Evolutionary conservation across 2,888 invertebrate genomes (phyloP).

Genomic region (Limenitis camilla): DNA sequence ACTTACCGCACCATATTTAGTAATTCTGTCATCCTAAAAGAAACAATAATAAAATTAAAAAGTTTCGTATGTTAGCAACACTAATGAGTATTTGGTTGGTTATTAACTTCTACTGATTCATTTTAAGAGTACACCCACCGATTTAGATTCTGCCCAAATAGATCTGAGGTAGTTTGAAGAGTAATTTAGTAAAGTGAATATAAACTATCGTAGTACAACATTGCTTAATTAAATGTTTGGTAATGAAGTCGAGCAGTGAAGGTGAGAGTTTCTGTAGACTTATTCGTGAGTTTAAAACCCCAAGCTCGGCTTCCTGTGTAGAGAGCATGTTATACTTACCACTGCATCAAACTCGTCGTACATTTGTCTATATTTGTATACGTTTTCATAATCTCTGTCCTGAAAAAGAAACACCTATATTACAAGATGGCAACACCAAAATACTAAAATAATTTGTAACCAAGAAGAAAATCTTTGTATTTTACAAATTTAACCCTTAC

Average conservation of each 20-base stretch:
- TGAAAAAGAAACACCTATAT: not conserved
- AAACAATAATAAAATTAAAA: not conserved
- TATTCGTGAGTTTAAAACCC: not conserved
- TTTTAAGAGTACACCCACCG: too few relatives aligned
- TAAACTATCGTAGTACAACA: too few relatives aligned
- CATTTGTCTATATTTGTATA: not conserved
- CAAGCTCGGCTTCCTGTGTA: not conserved
- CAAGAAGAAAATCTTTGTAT: too few relatives aligned
- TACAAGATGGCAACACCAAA: not conserved
- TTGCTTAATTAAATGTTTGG: too few relatives aligned
- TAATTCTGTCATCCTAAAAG: not conserved
- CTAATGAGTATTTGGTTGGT: not conserved
- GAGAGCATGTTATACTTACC: not conserved
- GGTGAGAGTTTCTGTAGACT: too few relatives aligned
- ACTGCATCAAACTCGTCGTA: not conserved
- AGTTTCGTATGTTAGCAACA: not conserved
- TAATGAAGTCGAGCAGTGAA: too few relatives aligned
- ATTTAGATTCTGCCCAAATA: too few relatives aligned
- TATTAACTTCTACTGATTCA: not conserved
- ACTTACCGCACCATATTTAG: not conserved
- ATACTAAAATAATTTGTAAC: not conserved
- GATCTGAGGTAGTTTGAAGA: too few relatives aligned
- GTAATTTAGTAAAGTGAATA: too few relatives aligned
- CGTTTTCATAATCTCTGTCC: not conserved
- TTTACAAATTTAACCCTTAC: too few relatives aligned